Conservation (phyloP, 2,113 vertebrate species). For the Petroica traversi region DNA sequence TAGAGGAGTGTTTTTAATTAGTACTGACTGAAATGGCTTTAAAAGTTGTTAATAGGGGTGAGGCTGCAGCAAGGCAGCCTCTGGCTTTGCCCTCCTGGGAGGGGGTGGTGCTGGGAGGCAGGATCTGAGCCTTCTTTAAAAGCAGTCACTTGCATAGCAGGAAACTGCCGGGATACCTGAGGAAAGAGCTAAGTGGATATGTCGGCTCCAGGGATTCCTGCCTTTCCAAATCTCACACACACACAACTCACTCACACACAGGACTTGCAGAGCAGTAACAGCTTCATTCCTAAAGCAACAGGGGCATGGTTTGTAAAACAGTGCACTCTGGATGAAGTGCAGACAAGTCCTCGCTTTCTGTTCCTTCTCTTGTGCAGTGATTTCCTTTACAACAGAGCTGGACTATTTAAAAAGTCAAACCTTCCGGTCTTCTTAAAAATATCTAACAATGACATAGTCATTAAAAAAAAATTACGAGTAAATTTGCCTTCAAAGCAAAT, state of each 20-base stretch:
- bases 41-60: background rate
- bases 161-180: conserved; percentile 49
- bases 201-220: background rate
- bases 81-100: background rate
- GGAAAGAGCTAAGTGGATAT: background rate
- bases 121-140: background rate
- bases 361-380: conserved; percentile 21
- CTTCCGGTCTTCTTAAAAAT: conserved; percentile 59
- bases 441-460: conserved; percentile 81
- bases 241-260: background rate
- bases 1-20: background rate
- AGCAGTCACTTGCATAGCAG: conserved; percentile 68
- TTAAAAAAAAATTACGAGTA: conserved; percentile 67
- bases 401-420: conserved; percentile 52
- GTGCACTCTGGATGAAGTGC: conserved; percentile 33
- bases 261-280: background rate
- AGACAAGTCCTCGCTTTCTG: conserved; percentile 32
- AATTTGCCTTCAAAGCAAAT: conserved; percentile 80
- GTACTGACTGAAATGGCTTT: background rate
- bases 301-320: background rate
- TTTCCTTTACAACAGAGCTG: conserved; percentile 47
- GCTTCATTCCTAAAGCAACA: conserved; percentile 47
- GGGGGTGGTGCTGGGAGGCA: background rate
- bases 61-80: background rate
- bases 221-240: background rate